Conservation (phyloP, 2,113 vertebrate genomes). For the Rhizomys pruinosus region DNA sequence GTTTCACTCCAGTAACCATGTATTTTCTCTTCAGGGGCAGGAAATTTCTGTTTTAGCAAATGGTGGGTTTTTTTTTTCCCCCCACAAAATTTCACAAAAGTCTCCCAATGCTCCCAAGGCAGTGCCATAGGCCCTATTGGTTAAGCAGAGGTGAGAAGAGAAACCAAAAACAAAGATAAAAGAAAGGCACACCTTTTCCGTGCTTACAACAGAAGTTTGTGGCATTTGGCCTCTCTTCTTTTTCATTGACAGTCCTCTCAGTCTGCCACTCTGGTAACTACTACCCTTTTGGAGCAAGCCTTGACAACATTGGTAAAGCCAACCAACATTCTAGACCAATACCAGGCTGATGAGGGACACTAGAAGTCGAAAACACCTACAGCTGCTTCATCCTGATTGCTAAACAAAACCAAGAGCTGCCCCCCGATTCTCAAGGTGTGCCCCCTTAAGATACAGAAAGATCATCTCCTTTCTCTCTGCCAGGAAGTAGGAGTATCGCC, state of each 20-base stretch:
- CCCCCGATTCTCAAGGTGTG: rapidly evolving
- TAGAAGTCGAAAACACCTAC: too few species aligned
- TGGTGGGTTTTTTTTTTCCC: background rate
- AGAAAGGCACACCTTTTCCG: background rate
- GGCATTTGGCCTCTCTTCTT: background rate
- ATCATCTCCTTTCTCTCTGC: too few species aligned
- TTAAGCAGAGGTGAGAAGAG: constrained; percentile 18
- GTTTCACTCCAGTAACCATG: background rate
- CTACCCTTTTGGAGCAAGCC: too few species aligned
- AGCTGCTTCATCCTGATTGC: background rate
- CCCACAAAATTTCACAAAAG: background rate
- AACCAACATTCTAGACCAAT: background rate
- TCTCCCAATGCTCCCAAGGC: background rate
- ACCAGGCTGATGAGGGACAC: background rate
- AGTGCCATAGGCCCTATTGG: background rate
- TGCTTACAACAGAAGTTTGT: background rate
- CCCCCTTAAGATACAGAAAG: background rate
- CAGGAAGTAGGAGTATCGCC: too few species aligned
- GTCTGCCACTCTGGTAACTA: too few species aligned
- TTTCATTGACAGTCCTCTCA: background rate
- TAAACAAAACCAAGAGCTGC: background rate
- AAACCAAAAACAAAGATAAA: background rate
- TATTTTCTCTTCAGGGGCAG: background rate
- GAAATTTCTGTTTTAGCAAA: background rate
- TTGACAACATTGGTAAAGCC: too few species aligned